Evolutionary conservation across 1,140 invertebrate genomes (phyloP), one percentile per base, ranked within the genome.

Genomic region (Geopemphigus sp.): DNA sequence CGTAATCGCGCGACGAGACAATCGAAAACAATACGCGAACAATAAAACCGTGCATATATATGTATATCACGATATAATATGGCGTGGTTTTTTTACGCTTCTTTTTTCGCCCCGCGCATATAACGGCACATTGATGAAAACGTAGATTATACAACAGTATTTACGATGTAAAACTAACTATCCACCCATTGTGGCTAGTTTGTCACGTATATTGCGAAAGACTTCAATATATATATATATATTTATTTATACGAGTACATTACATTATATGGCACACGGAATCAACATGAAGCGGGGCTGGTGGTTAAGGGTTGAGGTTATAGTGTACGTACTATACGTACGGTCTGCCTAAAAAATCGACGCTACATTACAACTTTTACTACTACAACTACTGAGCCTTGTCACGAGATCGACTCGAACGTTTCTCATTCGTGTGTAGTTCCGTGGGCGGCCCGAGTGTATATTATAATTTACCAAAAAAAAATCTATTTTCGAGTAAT

Each of bases 401-500:
- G 26, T 73, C 70, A 73, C 70, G 53, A 56, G 53, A 73, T 73
- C 26, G 70, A 56, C 32, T 73, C 70, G 56, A 73, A 66, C 26
- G 53, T 19, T 56, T 73, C 32, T 53, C 17, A 22, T 32, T 64
- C n/a, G 19, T 5, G 32, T 4, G 14, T 14, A 19, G 63, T 66
- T 22, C 32, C 11, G 11, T 32, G 19, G 19, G 17, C 17, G 19
- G 29, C n/a, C 29, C 29, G 26, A 29, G 29, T 39, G 32, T 66
- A 66, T 45, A 66, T 64, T 63, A 63, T 63, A 32, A 26, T n/a
- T n/a, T n/a, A n/a, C n/a, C n/a, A n/a, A n/a, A n/a, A n/a, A n/a
- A n/a, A n/a, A 76, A 59, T 76, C 32, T 50, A 59, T 78, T 61
- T 72, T 47, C 63, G 61, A 78, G 74, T 63, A 63, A 78, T 78